Evolutionary conservation across 92 coral and sea anemone species (phyloP).

Genomic region (Zoanthus gigantus): DNA sequence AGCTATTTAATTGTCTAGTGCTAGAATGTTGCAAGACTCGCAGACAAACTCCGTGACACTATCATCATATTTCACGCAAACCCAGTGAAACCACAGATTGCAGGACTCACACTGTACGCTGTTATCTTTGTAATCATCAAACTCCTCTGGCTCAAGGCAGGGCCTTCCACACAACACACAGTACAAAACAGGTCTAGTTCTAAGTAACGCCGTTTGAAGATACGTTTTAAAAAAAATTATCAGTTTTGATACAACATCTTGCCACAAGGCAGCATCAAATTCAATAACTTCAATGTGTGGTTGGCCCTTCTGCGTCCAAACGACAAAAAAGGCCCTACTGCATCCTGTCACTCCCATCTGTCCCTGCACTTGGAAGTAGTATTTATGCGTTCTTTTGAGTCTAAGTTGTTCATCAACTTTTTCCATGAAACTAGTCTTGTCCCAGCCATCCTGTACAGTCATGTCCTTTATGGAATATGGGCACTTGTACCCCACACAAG

Average conservation of each 20-base stretch:
- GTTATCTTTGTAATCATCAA: slow-evolving; percentile 55
- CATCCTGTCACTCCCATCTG: slow-evolving; percentile 60
- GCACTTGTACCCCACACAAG: slow-evolving; percentile 56
- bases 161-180: slow-evolving; percentile 51
- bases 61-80: slow-evolving; percentile 39
- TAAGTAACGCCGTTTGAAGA: slow-evolving; percentile 55
- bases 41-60: slow-evolving; percentile 31
- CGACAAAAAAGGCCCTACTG: slow-evolving; percentile 43
- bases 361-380: slow-evolving; percentile 66
- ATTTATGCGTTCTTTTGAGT: slow-evolving; percentile 54
- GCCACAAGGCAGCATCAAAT: slow-evolving; percentile 37
- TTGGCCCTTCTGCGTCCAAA: slow-evolving; percentile 50
- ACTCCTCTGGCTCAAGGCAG: slow-evolving; percentile 61
- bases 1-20: slow-evolving; percentile 18
- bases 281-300: slow-evolving; percentile 45
- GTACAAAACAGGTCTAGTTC: slow-evolving; percentile 39
- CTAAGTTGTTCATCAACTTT: slow-evolving; percentile 21
- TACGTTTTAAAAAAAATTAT: background rate
- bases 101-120: slow-evolving; percentile 68
- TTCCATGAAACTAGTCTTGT: slow-evolving; percentile 45
- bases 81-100: slow-evolving; percentile 54
- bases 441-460: slow-evolving; percentile 38
- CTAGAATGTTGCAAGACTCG: slow-evolving; percentile 20
- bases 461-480: slow-evolving; percentile 50
- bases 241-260: background rate